A percentile compares a stretch with the other conserved stretches of the same genome.
These are phyloP conservation scores for Platynereis dumerilii DNA, from an alignment of 2,888 invertebrate genomes.

Conservation along the genomic window DNA sequence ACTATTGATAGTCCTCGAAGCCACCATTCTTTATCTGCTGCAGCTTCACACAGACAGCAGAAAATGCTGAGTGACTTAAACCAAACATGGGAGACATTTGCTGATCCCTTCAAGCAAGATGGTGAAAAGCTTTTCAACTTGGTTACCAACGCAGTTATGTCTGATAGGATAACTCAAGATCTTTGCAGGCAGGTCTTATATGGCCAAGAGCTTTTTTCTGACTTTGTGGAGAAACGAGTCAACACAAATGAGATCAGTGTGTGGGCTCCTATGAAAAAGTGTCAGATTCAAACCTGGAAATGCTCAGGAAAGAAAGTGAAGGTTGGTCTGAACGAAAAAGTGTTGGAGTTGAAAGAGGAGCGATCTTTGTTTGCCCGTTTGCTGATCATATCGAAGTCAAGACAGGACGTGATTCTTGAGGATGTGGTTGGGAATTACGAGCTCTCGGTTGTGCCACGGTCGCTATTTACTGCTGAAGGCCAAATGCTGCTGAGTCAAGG, in stretches of 20 bases:
- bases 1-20: no score
- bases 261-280: background rate
- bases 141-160: background rate
- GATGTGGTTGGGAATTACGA: background rate
- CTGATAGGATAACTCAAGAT: background rate
- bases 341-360: background rate
- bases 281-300: background rate
- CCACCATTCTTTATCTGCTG: no score
- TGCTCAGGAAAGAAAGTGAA: background rate
- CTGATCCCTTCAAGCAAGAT: background rate
- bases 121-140: background rate
- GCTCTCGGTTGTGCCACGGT: background rate
- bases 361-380: background rate
- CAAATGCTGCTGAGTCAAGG: background rate
- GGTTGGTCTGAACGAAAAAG: background rate
- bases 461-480: slow-evolving; percentile 2
- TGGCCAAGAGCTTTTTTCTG: background rate
- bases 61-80: no score
- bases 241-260: background rate
- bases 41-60: no score
- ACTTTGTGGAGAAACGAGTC: background rate
- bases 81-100: no score
- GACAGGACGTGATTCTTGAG: background rate
- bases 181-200: background rate
- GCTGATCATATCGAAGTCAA: background rate